Evolutionary conservation across 2,888 invertebrate species (phyloP).

Genomic region (Pachydiplax longipennis): DNA sequence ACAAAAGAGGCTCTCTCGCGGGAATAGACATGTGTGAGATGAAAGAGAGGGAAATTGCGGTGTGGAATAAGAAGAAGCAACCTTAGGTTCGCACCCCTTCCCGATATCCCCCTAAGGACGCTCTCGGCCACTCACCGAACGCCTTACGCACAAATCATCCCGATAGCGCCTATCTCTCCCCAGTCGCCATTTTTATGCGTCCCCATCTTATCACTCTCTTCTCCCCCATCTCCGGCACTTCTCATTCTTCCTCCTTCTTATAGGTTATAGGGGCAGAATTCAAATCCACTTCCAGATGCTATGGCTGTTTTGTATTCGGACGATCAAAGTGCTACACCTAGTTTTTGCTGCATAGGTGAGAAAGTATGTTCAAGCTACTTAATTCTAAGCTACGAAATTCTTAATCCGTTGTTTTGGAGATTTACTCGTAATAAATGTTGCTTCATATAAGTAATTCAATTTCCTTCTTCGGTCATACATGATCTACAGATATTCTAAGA

Average conservation of each 20-base stretch:
- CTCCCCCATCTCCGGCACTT: not conserved
- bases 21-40: too few relatives aligned
- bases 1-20: not conserved
- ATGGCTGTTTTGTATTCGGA: not conserved
- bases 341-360: not conserved
- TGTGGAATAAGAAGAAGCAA: not conserved
- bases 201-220: slow-evolving; percentile 12
- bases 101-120: not conserved
- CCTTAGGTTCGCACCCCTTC: not conserved
- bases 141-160: slow-evolving; percentile 40
- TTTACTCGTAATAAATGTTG: too few relatives aligned
- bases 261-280: not conserved
- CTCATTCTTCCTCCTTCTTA: not conserved
- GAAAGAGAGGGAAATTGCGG: not conserved
- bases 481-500: too few relatives aligned
- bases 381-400: too few relatives aligned
- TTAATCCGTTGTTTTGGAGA: too few relatives aligned
- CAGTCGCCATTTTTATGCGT: slow-evolving; percentile 42
- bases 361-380: not conserved
- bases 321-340: not conserved
- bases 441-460: too few relatives aligned
- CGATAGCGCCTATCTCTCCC: slow-evolving; percentile 41
- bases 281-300: not conserved
- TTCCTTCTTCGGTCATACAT: too few relatives aligned
- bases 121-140: slow-evolving; percentile 2